Conservation (phyloP, 23 tunicate genomes). For the Styela clava region DNA sequence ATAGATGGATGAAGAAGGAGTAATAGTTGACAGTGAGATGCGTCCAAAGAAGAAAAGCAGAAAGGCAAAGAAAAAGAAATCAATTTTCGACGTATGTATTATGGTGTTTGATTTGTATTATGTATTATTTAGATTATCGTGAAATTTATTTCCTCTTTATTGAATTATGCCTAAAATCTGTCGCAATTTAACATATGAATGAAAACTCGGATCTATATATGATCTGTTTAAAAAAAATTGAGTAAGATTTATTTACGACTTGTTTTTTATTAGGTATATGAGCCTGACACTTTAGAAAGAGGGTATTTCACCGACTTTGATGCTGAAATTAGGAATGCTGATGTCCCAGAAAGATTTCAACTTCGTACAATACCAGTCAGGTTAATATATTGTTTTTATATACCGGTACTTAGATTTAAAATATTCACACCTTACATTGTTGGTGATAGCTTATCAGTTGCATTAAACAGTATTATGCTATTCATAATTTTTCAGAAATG, state of each 20-base stretch:
- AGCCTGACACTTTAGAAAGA: conserved; percentile 88
- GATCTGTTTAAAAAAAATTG: too few species aligned
- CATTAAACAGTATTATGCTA: neutral
- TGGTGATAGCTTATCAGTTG: neutral
- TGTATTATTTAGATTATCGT: too few species aligned
- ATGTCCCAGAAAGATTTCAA: conserved; percentile 91
- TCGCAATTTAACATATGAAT: too few species aligned
- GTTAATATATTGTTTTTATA: too few species aligned
- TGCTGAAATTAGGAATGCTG: conserved; percentile 68
- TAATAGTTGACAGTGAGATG: neutral
- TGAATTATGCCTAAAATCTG: too few species aligned
- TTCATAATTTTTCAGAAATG: neutral
- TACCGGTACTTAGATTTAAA: neutral
- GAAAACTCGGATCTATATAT: too few species aligned
- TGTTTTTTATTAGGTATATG: conserved; percentile 55
- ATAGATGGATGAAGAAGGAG: conserved; percentile 44
- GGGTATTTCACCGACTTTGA: conserved; percentile 90
- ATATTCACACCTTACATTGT: neutral
- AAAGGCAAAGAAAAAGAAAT: conserved; percentile 67
- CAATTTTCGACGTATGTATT: conserved; percentile 76
- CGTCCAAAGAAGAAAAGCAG: conserved; percentile 76
- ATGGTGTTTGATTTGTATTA: neutral
- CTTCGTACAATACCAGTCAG: conserved; percentile 85
- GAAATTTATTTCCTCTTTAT: too few species aligned
- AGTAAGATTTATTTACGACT: too few species aligned